Base-by-base conservation (phyloP, 2,888 invertebrate genomes). In the Empis stercorea region DNA sequence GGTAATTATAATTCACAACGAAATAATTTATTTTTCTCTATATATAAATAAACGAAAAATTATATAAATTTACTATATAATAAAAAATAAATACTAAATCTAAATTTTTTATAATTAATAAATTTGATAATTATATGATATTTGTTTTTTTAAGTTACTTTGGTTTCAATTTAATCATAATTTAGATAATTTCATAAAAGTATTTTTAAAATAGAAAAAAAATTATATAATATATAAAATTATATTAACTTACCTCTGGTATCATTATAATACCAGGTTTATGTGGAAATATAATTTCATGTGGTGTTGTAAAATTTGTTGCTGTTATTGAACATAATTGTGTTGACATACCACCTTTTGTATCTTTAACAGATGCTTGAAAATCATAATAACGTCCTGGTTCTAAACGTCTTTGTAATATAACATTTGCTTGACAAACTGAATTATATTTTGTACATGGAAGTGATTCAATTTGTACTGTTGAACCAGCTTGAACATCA, bases 371-470 rank as follows among this genome's bases (percentile, higher is more conserved):
- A 14, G 78, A 76, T 51, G 79, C 73, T 52, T 81, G 76, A 69
- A 87, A 88, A 72, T 88, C 87, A 68, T 88, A 86, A 59, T 83
- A 82, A 51, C 87, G 78, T n/a, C 86, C 87, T 1, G 83, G 78
- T 65, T 85, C 84, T 57, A 92, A 71, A 52, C 82, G 74, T 57
- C 82, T 76, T 54, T 81, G 78, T 53, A 92, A 73, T 54, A 87
- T 77, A 56, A 92, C 82, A 68, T 91, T 89, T 48, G 89, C 89
- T 68, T 89, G 87, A 70, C 91, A 91, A 58, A 87, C 82, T 45
- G 87, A 87, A 72, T 89, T 87, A 71, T 87, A 86, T 55, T 83
- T 76, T 49, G 84, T 84, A 72, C 91, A 91, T 43, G 88, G 87
- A 49, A 91, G 76, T 56, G 83, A 80, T 63, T 87, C 85, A 53